Percentiles rank a stretch among this genome's conserved stretches.
These are phyloP conservation scores for Ceyx margarethae DNA, from an alignment of 2,113 vertebrate species.

Conservation along the genomic window DNA sequence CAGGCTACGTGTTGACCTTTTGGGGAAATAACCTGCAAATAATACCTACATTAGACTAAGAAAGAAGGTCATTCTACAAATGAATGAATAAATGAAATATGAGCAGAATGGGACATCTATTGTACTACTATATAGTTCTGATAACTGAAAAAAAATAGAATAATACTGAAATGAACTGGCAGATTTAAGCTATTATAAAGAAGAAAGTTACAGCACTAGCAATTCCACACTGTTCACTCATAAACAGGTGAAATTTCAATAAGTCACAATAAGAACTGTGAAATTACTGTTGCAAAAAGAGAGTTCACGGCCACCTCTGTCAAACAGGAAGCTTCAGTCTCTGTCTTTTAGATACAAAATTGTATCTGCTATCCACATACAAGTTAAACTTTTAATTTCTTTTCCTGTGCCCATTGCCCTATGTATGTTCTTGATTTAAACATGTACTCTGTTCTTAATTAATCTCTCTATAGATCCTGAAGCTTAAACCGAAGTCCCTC, in stretches of 20 bases:
- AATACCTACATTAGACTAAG: conserved; percentile 17
- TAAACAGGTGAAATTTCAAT: conserved; percentile 41
- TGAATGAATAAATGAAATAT: conserved; percentile 38
- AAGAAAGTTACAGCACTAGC: conserved; percentile 18
- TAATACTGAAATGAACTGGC: conserved; percentile 27
- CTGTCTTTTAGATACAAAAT: conserved; percentile 19
- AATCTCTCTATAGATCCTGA: neutral
- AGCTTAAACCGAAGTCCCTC: neutral
- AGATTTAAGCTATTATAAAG: conserved; percentile 6
- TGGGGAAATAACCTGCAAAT: conserved; percentile 38
- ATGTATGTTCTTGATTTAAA: neutral
- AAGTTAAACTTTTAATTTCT: neutral
- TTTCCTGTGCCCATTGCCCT: neutral
- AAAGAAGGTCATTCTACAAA: conserved; percentile 47
- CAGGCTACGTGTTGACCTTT: conserved; percentile 25
- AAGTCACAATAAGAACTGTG: neutral
- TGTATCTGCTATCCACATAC: neutral
- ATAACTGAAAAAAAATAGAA: conserved; percentile 24
- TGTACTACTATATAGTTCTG: conserved; percentile 7
- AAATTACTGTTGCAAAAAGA: neutral
- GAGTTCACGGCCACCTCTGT: neutral
- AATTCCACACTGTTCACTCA: conserved; percentile 15
- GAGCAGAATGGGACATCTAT: conserved; percentile 17
- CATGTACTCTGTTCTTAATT: neutral
- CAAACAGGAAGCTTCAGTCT: conserved; percentile 25